Conservation (phyloP, 2,888 invertebrate genomes). For the Xestobium rufovillosum region DNA sequence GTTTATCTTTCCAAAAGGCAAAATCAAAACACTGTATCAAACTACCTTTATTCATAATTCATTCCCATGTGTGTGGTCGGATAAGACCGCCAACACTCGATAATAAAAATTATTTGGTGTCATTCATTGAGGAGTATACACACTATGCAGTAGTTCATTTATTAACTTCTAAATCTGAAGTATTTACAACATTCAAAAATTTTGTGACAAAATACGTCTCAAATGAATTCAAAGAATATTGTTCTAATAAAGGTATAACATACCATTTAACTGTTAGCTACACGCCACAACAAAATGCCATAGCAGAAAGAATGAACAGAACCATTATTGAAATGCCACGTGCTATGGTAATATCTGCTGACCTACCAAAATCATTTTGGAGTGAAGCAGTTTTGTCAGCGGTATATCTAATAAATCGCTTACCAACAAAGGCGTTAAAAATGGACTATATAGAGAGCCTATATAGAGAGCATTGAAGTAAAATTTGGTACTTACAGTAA, state of each 20-base stretch:
- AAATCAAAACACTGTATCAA: slow-evolving; percentile 14
- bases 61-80: slow-evolving; percentile 17
- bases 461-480: too few species aligned
- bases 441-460: too few species aligned
- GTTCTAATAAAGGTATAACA: slow-evolving; percentile 30
- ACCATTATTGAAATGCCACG: slow-evolving; percentile 19
- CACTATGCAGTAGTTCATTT: slow-evolving; percentile 17
- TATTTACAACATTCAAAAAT: slow-evolving; percentile 15
- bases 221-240: slow-evolving; percentile 31
- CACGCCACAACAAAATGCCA: slow-evolving; percentile 26
- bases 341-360: slow-evolving; percentile 12
- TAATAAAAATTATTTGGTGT: slow-evolving; percentile 18
- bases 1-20: slow-evolving; percentile 13
- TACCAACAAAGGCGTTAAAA: slow-evolving; percentile 31
- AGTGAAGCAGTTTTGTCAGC: slow-evolving; percentile 30
- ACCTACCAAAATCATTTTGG: slow-evolving; percentile 19
- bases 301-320: slow-evolving; percentile 35
- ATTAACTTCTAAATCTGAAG: slow-evolving; percentile 17
- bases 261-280: slow-evolving; percentile 37
- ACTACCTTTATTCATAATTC: slow-evolving; percentile 16
- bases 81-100: slow-evolving; percentile 16
- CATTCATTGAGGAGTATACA: slow-evolving; percentile 17
- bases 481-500: too few species aligned
- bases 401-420: slow-evolving; percentile 33
- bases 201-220: slow-evolving; percentile 27